Evolutionary conservation across 2,797 vertebrate species (phyloP).

Genomic region (Peromyscus aztecus): DNA sequence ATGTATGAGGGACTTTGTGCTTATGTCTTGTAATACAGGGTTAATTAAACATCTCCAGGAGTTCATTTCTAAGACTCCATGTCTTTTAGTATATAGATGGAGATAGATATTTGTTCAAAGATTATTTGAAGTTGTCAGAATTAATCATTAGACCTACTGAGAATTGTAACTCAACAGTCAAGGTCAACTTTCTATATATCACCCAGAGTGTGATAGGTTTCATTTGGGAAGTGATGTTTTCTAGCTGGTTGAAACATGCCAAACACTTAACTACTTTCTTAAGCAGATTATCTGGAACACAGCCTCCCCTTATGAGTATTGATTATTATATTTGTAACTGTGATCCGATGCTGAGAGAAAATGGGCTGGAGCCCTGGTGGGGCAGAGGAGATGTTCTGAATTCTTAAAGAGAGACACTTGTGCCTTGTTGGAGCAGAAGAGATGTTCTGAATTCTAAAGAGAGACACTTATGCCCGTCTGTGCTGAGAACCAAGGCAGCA

Average conservation of each 20-base stretch:
- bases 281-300: constrained; percentile 47
- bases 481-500: not conserved
- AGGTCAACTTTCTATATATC: not conserved
- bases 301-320: not conserved
- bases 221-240: constrained; percentile 15
- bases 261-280: not conserved
- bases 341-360: not conserved
- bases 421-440: not conserved
- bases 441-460: not conserved
- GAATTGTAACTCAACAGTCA: not conserved
- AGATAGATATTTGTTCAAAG: not conserved
- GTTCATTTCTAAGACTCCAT: constrained; percentile 23
- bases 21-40: not conserved
- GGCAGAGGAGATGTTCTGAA: not conserved
- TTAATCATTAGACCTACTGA: constrained; percentile 33
- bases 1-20: not conserved
- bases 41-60: constrained; percentile 52
- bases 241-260: constrained; percentile 24
- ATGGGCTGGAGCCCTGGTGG: not conserved
- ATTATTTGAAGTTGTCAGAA: constrained; percentile 52
- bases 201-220: not conserved
- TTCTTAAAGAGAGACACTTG: not conserved
- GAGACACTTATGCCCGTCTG: not conserved
- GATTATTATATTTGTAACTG: constrained; percentile 33
- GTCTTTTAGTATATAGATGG: not conserved